Evolutionary conservation across 2,797 vertebrate species (phyloP).

Genomic region (Crossoptilon crossoptilon): DNA sequence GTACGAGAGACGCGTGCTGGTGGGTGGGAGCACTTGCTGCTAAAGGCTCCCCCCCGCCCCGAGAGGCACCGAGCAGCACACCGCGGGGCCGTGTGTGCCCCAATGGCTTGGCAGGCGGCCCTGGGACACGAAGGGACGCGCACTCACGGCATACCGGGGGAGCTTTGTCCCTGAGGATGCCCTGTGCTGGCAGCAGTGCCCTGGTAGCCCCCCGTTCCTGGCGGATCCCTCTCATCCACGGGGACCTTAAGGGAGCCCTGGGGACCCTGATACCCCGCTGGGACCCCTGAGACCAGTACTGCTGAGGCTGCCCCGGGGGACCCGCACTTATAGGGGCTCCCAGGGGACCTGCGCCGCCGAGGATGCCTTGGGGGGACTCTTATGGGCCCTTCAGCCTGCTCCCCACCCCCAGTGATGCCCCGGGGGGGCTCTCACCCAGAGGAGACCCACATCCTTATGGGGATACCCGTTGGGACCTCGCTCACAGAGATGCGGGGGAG

Average conservation of each 20-base stretch:
- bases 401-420: not conserved
- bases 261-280: not conserved
- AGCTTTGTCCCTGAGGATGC: not conserved
- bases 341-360: not conserved
- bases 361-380: not conserved
- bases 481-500: rapidly evolving
- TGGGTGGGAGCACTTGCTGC: slow-evolving; percentile 25
- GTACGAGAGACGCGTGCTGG: not conserved
- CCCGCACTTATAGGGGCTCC: not conserved
- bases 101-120: not conserved
- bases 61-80: not conserved
- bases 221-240: not conserved
- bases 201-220: rapidly evolving
- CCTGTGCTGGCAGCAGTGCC: rapidly evolving
- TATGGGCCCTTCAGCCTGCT: not conserved
- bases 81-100: not conserved
- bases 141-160: not conserved
- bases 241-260: not conserved
- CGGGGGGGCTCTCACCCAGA: rapidly evolving
- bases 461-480: not conserved
- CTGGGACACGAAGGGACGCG: not conserved
- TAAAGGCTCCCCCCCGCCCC: not conserved
- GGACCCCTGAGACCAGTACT: not conserved
- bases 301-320: not conserved
- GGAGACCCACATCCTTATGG: not conserved